Percentiles rank a stretch among this genome's conserved stretches.
Conservation (phyloP, 2,113 vertebrate genomes). For the Talpa occidentalis region DNA sequence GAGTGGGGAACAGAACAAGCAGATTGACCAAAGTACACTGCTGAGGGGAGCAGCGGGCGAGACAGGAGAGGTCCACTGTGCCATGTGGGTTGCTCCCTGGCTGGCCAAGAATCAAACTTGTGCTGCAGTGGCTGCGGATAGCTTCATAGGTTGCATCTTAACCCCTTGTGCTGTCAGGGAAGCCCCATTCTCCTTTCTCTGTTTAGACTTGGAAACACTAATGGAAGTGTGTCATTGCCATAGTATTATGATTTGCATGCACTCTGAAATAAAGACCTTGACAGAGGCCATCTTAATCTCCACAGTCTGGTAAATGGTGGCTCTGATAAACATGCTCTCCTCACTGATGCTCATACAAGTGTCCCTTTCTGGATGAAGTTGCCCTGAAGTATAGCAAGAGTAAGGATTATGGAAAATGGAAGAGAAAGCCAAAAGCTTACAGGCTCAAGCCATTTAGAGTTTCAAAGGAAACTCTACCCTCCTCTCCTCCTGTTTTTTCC, state of each 20-base stretch:
- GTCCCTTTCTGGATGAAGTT: neutral
- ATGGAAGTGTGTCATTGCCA: neutral
- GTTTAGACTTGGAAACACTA: neutral
- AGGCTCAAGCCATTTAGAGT: constrained; percentile 56
- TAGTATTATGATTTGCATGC: neutral
- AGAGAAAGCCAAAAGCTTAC: constrained; percentile 26
- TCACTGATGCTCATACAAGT: neutral
- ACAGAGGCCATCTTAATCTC: constrained; percentile 10
- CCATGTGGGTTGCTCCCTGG: too few relatives aligned
- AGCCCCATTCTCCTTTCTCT: neutral
- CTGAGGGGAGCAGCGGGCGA: too few relatives aligned
- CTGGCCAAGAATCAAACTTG: too few relatives aligned
- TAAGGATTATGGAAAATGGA: constrained; percentile 51
- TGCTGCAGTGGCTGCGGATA: too few relatives aligned
- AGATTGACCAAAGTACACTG: too few relatives aligned
- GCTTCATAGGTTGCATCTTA: too few relatives aligned
- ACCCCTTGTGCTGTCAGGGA: too few relatives aligned
- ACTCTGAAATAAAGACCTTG: constrained; percentile 9
- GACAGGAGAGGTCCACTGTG: too few relatives aligned
- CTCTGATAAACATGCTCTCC: neutral
- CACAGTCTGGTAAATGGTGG: neutral
- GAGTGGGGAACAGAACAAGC: too few relatives aligned
- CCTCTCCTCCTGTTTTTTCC: constrained; percentile 59
- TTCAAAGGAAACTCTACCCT: constrained; percentile 66
- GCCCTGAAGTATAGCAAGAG: neutral